Conservation (phyloP, 2,113 vertebrate species). For the Suncus etruscus region DNA sequence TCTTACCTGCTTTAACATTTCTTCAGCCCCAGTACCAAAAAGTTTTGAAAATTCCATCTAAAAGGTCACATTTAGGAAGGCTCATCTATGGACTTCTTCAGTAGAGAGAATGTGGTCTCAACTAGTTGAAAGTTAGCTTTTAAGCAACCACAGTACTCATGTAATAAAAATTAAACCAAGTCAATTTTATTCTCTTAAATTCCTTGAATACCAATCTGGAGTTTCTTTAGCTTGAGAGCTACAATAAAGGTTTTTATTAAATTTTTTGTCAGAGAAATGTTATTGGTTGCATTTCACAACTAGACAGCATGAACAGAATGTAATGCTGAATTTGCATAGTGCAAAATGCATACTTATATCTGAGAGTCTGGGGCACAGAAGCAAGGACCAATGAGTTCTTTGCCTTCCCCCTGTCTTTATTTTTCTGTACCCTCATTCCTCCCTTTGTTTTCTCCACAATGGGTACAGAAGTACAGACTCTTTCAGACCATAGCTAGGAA, state of each 20-base stretch:
- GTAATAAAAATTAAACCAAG: background rate
- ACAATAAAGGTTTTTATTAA: background rate
- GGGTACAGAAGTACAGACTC: background rate
- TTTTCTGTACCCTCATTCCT: accelerated
- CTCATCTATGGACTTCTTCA: background rate
- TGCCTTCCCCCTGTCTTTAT: background rate
- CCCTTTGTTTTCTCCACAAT: accelerated
- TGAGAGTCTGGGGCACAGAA: background rate
- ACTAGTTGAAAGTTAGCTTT: background rate
- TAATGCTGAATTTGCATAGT: background rate
- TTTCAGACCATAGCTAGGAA: background rate
- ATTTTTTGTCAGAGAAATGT: background rate
- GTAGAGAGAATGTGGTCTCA: background rate
- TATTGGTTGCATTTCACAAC: background rate
- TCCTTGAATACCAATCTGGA: background rate
- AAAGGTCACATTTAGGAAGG: accelerated
- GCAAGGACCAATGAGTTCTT: background rate
- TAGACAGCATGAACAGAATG: background rate
- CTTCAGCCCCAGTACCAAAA: too few relatives aligned
- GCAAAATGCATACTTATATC: background rate
- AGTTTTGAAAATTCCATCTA: background rate
- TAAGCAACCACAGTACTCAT: background rate
- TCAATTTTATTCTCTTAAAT: background rate
- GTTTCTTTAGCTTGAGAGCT: background rate
- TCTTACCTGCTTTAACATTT: too few relatives aligned